phyloP scores from a whole-genome alignment of 2,113 vertebrate species.

The Mesocricetus auratus region DNA sequence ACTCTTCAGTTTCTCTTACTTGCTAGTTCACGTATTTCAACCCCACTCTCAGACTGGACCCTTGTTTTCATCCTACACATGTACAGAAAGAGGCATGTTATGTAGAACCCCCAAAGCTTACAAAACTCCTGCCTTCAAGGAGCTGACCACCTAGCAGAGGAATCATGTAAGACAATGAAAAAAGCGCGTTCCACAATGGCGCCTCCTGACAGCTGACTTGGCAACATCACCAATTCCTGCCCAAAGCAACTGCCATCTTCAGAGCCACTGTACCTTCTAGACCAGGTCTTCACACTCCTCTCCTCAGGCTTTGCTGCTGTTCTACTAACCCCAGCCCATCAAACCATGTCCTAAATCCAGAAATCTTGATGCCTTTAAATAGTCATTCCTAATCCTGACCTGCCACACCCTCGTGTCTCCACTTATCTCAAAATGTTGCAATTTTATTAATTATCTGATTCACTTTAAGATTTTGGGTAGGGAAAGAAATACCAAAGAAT shows the following conservation, averaged over 20 bases:
- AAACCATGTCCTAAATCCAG: conserved; percentile 39
- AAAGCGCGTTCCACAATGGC: not conserved
- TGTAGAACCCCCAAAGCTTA: not conserved
- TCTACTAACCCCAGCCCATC: conserved; percentile 17
- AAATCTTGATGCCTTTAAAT: conserved; percentile 13
- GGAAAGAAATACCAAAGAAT: conserved; percentile 48
- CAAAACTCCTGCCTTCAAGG: not conserved
- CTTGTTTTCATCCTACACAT: not conserved
- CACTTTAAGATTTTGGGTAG: conserved; percentile 37
- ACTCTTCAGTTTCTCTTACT: not conserved
- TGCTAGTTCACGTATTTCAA: conserved; percentile 23
- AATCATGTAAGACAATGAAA: not conserved
- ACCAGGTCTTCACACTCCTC: not conserved
- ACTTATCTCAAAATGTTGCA: conserved; percentile 52
- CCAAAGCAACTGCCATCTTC: not conserved
- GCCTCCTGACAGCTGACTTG: not conserved
- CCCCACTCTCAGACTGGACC: not conserved
- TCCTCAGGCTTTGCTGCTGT: not conserved
- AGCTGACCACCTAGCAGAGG: not conserved
- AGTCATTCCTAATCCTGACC: conserved; percentile 14
- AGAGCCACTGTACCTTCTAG: not conserved
- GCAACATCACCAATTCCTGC: not conserved
- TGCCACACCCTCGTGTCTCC: conserved; percentile 35
- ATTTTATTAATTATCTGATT: conserved; percentile 69
- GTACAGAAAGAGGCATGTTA: conserved; percentile 4